phyloP scores from a whole-genome alignment of 2,113 vertebrate species.

The Trachemys scripta region DNA sequence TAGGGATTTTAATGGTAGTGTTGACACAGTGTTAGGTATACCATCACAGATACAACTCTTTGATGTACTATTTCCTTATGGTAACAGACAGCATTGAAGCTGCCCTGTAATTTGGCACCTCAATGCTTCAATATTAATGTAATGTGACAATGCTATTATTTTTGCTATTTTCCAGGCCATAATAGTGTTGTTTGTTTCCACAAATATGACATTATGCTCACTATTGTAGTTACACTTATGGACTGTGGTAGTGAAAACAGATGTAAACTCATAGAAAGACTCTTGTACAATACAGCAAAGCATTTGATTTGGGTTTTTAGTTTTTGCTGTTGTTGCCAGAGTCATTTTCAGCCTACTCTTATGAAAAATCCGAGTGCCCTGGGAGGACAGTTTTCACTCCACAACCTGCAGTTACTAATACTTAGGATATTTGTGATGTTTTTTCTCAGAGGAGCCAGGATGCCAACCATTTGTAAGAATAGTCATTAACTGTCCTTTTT shows the following conservation, averaged over 20 bases:
- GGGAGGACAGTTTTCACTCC: conserved; percentile 10
- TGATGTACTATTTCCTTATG: conserved; percentile 58
- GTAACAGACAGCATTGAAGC: conserved; percentile 53
- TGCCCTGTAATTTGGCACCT: conserved; percentile 64
- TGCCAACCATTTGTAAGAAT: conserved; percentile 41
- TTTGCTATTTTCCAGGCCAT: conserved; percentile 62
- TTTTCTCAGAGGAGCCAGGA: conserved; percentile 24
- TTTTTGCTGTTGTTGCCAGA: not conserved
- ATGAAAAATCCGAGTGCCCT: conserved; percentile 12
- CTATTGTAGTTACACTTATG: conserved; percentile 47
- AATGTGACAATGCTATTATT: conserved; percentile 74
- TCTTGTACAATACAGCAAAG: not conserved
- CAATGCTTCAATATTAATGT: conserved; percentile 64
- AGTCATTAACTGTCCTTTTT: conserved; percentile 39
- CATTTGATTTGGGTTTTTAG: conserved; percentile 17
- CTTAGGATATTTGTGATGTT: not conserved
- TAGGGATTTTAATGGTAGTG: conserved; percentile 26
- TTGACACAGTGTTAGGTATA: conserved; percentile 11
- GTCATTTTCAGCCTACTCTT: conserved; percentile 47
- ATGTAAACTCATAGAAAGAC: conserved; percentile 27
- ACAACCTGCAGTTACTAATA: conserved; percentile 51
- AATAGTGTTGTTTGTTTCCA: conserved; percentile 71
- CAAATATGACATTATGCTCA: conserved; percentile 56
- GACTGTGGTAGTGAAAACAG: not conserved
- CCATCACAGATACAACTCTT: not conserved